phyloP scores from a whole-genome alignment of 1,140 invertebrate genomes.

The Platorchestia sp. region DNA sequence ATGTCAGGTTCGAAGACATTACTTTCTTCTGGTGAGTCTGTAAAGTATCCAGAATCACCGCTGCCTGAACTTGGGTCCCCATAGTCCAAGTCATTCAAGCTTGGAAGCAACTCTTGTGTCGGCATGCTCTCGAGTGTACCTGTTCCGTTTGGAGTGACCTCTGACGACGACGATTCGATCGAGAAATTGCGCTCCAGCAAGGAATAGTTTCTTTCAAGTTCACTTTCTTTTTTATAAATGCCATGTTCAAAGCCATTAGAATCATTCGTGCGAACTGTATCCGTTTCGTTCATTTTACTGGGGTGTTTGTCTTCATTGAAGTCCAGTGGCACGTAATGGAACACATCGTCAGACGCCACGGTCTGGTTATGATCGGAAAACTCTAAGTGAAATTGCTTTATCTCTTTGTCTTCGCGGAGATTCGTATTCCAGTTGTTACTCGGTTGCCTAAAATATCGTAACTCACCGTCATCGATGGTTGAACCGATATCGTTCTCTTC shows the following conservation, averaged over 20 bases:
- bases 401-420: background rate
- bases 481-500: background rate
- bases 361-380: background rate
- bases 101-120: background rate
- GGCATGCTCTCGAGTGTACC: background rate
- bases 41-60: slow-evolving; percentile 10
- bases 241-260: background rate
- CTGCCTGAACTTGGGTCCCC: background rate
- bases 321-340: background rate
- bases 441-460: background rate
- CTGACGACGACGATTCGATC: background rate
- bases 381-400: background rate
- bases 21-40: slow-evolving; percentile 6
- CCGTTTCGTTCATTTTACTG: background rate
- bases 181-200: background rate
- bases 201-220: background rate
- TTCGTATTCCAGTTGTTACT: background rate
- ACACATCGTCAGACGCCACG: background rate
- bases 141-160: background rate
- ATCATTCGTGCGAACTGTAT: background rate
- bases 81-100: background rate
- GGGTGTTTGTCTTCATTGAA: background rate
- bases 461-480: background rate
- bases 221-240: background rate
- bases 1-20: background rate